Percentiles rank a stretch among this genome's conserved stretches.
phyloP scores from a whole-genome alignment of 1,140 invertebrate genomes.

The Argopecten irradians region DNA sequence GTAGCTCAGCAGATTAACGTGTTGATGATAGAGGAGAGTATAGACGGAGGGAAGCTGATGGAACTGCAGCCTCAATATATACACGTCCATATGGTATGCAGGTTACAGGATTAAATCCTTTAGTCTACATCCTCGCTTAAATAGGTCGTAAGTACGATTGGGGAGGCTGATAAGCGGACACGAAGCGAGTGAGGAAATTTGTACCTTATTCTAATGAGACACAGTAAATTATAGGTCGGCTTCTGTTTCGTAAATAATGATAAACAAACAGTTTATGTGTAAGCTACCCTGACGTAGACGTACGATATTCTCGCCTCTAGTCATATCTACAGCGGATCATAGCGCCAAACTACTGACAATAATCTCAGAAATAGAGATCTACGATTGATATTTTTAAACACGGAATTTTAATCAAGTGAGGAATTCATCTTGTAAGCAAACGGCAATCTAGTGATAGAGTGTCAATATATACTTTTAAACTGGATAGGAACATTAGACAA shows the following conservation, averaged over 20 bases:
- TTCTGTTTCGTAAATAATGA: background rate
- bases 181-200: background rate
- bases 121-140: background rate
- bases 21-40: background rate
- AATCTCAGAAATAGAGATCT: no score
- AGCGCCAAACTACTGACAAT: no score
- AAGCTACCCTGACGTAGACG: background rate
- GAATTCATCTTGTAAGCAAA: background rate
- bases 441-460: background rate
- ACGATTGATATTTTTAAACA: background rate
- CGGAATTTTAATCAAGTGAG: background rate
- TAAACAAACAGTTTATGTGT: background rate
- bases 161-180: background rate
- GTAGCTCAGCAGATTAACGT: background rate
- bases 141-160: constrained; percentile 16
- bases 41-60: background rate
- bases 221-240: background rate
- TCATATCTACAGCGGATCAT: background rate
- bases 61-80: background rate
- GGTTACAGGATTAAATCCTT: background rate
- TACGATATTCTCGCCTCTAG: background rate
- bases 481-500: no score
- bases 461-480: no score
- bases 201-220: background rate
- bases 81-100: background rate